Evolutionary conservation across 2,888 invertebrate species (phyloP).

Genomic region (Phortica magna): DNA sequence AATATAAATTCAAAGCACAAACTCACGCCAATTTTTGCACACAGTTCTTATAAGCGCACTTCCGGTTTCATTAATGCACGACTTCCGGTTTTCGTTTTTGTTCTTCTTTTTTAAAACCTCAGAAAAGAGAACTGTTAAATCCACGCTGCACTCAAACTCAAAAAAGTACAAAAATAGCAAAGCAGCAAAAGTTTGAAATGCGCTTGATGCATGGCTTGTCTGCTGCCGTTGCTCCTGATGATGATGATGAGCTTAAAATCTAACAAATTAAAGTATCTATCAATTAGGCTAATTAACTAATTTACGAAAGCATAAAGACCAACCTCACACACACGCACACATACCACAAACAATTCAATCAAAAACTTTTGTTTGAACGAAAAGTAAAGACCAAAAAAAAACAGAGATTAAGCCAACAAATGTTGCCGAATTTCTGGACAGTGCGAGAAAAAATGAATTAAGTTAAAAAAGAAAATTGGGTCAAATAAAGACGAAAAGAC

Average conservation of each 20-base stretch:
- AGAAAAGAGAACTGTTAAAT: neutral
- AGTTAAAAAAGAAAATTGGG: no score
- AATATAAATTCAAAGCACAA: neutral
- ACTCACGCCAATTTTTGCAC: neutral
- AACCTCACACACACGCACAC: neutral
- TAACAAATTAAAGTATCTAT: slow-evolving; percentile 63
- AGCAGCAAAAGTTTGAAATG: slow-evolving; percentile 31
- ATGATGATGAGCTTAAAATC: slow-evolving; percentile 29
- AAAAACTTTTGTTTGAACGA: slow-evolving; percentile 40
- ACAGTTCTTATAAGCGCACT: neutral
- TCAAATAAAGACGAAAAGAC: slow-evolving; percentile 35
- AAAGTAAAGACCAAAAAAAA: no score
- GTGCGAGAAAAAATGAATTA: slow-evolving; percentile 11
- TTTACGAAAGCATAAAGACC: slow-evolving; percentile 38
- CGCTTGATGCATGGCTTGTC: neutral
- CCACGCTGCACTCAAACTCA: no score
- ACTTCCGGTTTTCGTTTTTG: slow-evolving; percentile 10
- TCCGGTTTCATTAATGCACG: slow-evolving; percentile 24
- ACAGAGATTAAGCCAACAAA: slow-evolving; percentile 69
- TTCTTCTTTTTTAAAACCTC: neutral
- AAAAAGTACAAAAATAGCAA: no score
- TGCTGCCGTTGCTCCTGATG: neutral
- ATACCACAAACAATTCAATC: slow-evolving; percentile 56
- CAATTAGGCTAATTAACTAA: slow-evolving; percentile 71
- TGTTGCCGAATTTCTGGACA: slow-evolving; percentile 65